Base-by-base conservation (phyloP, 2,113 vertebrate species). In the Heptranchias perlo region DNA sequence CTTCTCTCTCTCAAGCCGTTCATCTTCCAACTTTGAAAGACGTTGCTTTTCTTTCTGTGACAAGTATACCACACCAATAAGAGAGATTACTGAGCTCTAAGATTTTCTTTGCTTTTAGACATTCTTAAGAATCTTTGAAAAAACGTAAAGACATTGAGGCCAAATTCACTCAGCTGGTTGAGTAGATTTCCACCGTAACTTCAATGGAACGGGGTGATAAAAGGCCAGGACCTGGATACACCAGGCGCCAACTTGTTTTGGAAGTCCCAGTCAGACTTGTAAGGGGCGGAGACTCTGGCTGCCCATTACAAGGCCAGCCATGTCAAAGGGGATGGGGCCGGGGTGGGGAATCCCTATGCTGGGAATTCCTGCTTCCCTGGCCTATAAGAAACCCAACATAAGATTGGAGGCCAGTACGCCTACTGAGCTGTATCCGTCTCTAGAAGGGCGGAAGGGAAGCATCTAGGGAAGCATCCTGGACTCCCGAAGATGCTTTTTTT, bases 1-100 rank as follows among this genome's bases (percentile, higher is more conserved):
- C 69, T 97, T 98, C 96, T 97, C 97, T 16, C 97, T 96, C 78
- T 97, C 97, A 61, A 97, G 96, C 0, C 97, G 97, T 92, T 98
- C 97, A 0, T 97, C 96, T 97, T 99, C 98, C 54, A 97, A 89
- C 95, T 96, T 97, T 28, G 97, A 10, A 96, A 96, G 96, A 92
- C 98, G 97, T 69, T 82, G 96, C 95, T 98, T 97, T 84, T 98
- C 96, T 96, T 96, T 97, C 99, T 99, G 96, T 95, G 44, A 95
- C 39, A 69, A 69, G 87, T 58, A 16, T 49, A 69, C 25, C 28
- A 14, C n/a, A 49, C 28, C 28, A 95, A 16, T 69, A 28, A 69
- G 44, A 62, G 35, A 87, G 44, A 13, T 89, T 3, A 35, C 31
- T 87, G 3, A 49, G 28, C 8, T 87, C 84, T 58, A 31, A 52